Conservation (phyloP, 2,888 invertebrate species). For the Eupithecia dodoneata region DNA sequence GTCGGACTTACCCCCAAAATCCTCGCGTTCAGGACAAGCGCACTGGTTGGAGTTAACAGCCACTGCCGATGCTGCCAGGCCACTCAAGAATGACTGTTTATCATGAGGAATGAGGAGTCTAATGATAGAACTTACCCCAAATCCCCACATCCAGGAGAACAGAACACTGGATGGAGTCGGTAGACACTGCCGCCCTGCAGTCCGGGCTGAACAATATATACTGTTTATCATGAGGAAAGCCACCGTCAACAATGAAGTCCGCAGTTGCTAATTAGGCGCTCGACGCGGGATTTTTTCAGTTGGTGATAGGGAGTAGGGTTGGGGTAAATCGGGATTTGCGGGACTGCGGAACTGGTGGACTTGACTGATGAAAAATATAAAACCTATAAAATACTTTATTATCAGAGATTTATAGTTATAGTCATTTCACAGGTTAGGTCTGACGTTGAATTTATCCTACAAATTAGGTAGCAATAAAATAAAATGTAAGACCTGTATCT, state of each 20-base stretch:
- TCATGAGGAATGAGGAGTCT: constrained; percentile 49
- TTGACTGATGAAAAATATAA: neutral
- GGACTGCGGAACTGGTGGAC: neutral
- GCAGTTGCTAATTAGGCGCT: constrained; percentile 64
- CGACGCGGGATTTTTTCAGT: constrained; percentile 28
- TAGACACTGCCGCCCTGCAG: constrained; percentile 7
- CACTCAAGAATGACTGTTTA: neutral
- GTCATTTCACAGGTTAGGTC: neutral
- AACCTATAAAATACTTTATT: neutral
- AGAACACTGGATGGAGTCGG: neutral
- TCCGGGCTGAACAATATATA: constrained; percentile 6
- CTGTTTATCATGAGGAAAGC: constrained; percentile 64
- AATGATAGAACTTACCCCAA: neutral
- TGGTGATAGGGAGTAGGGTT: constrained; percentile 34
- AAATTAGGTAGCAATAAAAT: neutral
- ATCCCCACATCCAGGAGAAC: neutral
- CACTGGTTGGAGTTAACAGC: neutral
- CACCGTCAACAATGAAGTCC: constrained; percentile 33
- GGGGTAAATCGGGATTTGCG: constrained; percentile 17
- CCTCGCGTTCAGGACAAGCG: neutral
- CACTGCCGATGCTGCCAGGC: neutral
- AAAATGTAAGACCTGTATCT: neutral
- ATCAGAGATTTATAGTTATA: neutral
- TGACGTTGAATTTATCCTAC: neutral
- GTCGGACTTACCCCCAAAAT: neutral